phyloP scores from a whole-genome alignment of 2,797 vertebrate genomes.

The Dryobates pubescens region DNA sequence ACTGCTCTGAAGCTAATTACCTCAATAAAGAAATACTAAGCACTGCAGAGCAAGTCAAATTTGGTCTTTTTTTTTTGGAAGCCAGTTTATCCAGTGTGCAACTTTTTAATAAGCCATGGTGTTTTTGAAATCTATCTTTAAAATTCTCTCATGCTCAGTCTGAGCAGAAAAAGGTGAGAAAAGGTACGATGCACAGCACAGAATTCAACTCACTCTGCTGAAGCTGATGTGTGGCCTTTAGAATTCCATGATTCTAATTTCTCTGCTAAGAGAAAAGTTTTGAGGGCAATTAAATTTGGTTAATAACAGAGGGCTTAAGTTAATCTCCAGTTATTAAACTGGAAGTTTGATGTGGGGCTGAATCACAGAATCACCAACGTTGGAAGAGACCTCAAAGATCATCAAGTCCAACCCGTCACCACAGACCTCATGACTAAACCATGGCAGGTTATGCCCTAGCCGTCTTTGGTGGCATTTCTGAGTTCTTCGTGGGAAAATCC shows the following conservation, averaged over 20 bases:
- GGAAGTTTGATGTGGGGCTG: background rate
- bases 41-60: background rate
- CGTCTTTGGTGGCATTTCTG: background rate
- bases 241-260: background rate
- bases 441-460: background rate
- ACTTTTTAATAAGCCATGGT: background rate
- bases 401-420: too few species aligned
- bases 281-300: background rate
- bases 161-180: background rate
- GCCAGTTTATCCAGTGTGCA: background rate
- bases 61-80: background rate
- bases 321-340: background rate
- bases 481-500: background rate
- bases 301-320: background rate
- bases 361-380: too few species aligned
- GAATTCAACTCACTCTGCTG: background rate
- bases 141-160: background rate
- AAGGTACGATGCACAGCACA: background rate
- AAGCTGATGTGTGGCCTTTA: background rate
- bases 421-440: too few species aligned
- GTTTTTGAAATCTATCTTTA: background rate
- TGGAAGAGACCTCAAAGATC: too few species aligned
- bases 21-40: background rate
- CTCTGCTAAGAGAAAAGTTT: background rate
- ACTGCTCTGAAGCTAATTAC: background rate